Base-by-base conservation (phyloP, 2,888 invertebrate genomes). In the Drosophila subsilvestris region DNA sequence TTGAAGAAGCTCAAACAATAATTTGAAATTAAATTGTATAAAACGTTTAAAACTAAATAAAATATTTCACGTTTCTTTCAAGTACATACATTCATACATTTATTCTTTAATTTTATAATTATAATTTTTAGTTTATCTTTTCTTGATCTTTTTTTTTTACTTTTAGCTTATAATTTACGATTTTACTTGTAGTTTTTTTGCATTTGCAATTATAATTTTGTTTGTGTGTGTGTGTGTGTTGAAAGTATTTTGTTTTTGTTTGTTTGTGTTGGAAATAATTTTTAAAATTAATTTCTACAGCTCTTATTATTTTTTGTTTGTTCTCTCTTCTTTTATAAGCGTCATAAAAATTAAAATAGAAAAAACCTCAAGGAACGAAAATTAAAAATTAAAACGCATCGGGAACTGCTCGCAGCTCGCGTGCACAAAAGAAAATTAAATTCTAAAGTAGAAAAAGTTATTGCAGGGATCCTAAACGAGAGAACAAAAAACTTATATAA, bases 401-500 rank as follows among this genome's bases (percentile, higher is more conserved):
- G 37, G 37, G 37, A 62, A 65, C 60, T 67, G 63, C 67, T 54
- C 44, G 62, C 72, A 71, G 63, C 37, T 67, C 44, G 44, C 7
- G 56, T 50, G 37, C 50, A 22, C 27, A 20, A 45, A 45, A 32
- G 17, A 56, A 50, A 45, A 55, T 37, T 29, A 55, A 67, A 55
- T 48, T n/a, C 25, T 42, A 42, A 66, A 67, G 27, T 12, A 25
- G 32, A 18, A 25, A 17, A 27, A 65, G 44, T 59, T 49, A 43
- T 70, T 68, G 47, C 70, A 56, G n/a, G 37, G 50, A 22, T 70
- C 70, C 60, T 67, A 56, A 50, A 70, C 60, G 80, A 50, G 83
- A 82, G 83, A 54, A 78, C 49, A 75, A 86, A 86, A 74, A 82
- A 65, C 54, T 60, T 42, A 74, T 54, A 74, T 69, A 80, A 67